Conservation (phyloP, 1,140 invertebrate genomes). For the Leptestheria dahalacensis region DNA sequence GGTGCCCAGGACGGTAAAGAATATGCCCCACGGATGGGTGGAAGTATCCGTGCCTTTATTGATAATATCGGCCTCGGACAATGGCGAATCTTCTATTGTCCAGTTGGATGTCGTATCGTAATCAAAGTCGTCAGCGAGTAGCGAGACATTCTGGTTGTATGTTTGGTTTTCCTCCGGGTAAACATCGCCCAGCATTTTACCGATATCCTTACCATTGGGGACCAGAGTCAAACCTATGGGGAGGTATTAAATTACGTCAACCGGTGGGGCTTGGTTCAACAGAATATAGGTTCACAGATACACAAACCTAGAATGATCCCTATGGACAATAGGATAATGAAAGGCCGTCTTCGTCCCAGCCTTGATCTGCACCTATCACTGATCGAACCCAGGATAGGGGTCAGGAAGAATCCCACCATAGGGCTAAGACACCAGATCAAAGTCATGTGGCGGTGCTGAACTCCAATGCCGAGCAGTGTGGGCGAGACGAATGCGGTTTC, state of each 20-base stretch:
- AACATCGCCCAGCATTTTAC: conserved; percentile 59
- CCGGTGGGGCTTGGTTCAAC: too few relatives aligned
- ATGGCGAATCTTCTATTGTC: neutral
- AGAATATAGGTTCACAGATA: neutral
- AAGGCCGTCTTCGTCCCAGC: conserved; percentile 72
- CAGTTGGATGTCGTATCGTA: neutral
- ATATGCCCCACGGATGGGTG: conserved; percentile 64
- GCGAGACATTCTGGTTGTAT: neutral
- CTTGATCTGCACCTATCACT: conserved; percentile 70
- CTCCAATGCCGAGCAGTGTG: conserved; percentile 79
- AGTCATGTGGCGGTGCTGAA: conserved; percentile 81
- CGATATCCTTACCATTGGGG: conserved; percentile 75
- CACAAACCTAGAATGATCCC: conserved; percentile 72
- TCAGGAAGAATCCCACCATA: conserved; percentile 80
- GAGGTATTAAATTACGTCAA: conserved; percentile 10
- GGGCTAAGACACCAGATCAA: conserved; percentile 88
- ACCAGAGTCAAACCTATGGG: conserved; percentile 62
- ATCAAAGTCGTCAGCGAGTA: neutral
- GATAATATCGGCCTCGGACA: conserved; percentile 3
- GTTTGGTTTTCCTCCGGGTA: conserved; percentile 16
- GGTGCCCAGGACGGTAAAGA: conserved; percentile 85
- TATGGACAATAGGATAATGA: conserved; percentile 73
- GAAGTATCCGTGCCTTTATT: conserved; percentile 9
- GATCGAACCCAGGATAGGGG: conserved; percentile 76
- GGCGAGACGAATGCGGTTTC: conserved; percentile 95